Conservation (phyloP, 2,113 vertebrate genomes). For the Noturus placidus region DNA sequence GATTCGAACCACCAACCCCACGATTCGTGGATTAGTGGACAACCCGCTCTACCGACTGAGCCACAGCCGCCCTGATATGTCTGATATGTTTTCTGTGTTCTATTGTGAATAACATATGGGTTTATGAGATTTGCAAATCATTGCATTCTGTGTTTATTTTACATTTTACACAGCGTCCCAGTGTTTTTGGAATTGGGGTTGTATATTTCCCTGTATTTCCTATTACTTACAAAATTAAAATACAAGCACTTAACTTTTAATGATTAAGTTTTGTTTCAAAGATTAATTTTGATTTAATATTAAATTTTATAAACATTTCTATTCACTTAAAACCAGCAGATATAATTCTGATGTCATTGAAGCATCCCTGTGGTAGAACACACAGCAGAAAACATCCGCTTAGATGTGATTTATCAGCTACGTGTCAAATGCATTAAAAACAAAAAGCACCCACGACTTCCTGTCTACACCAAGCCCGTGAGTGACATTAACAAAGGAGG, state of each 20-base stretch:
- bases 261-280: not conserved
- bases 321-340: not conserved
- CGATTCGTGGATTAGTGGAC: too few species aligned
- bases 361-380: not conserved
- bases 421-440: conserved; percentile 24
- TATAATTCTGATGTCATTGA: not conserved
- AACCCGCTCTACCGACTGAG: too few species aligned
- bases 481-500: conserved; percentile 50
- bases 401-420: conserved; percentile 40
- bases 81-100: too few species aligned
- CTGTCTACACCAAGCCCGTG: conserved; percentile 14
- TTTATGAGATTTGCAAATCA: too few species aligned
- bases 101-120: too few species aligned
- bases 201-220: too few species aligned
- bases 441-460: not conserved
- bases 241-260: not conserved
- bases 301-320: not conserved
- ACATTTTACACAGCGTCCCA: too few species aligned
- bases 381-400: not conserved
- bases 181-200: too few species aligned
- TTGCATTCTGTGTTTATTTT: too few species aligned
- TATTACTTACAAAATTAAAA: not conserved
- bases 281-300: not conserved
- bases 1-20: too few species aligned
- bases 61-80: too few species aligned